phyloP scores from a whole-genome alignment of 2,113 vertebrate genomes.

The Melanotaenia duboulayi region DNA sequence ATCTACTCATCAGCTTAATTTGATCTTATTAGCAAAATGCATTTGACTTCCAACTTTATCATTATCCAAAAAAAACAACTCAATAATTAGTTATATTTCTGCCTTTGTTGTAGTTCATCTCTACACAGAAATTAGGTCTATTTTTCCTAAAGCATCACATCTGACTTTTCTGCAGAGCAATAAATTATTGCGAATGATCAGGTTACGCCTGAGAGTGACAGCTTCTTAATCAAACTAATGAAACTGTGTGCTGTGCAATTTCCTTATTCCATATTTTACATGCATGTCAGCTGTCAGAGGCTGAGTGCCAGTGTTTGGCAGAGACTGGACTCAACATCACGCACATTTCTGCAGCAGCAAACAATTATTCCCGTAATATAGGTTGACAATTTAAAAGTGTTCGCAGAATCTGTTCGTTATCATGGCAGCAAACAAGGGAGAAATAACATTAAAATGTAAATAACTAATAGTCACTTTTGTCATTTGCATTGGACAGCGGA shows the following conservation, averaged over 20 bases:
- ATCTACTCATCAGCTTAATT: conserved; percentile 14
- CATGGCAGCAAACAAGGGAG: not conserved
- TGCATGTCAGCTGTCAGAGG: conserved; percentile 45
- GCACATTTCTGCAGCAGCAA: not conserved
- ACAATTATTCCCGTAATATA: not conserved
- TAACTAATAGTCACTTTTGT: conserved; percentile 24
- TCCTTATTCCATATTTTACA: conserved; percentile 18
- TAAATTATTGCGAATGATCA: not conserved
- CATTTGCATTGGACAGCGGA: conserved; percentile 24
- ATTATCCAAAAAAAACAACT: not conserved
- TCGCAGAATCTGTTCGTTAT: not conserved
- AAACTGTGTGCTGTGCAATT: not conserved
- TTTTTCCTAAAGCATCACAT: not conserved
- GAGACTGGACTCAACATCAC: conserved; percentile 48
- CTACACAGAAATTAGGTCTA: not conserved
- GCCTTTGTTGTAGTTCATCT: too few relatives aligned
- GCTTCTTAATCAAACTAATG: not conserved
- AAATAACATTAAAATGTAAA: not conserved
- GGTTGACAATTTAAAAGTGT: not conserved
- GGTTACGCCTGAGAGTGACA: not conserved
- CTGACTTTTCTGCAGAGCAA: not conserved
- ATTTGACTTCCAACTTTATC: not conserved
- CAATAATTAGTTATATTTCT: too few relatives aligned
- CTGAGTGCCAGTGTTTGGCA: conserved; percentile 5
- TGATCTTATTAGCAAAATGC: conserved; percentile 11